Base-by-base conservation (phyloP, 2,113 vertebrate species). In the Atherinomorus stipes region DNA sequence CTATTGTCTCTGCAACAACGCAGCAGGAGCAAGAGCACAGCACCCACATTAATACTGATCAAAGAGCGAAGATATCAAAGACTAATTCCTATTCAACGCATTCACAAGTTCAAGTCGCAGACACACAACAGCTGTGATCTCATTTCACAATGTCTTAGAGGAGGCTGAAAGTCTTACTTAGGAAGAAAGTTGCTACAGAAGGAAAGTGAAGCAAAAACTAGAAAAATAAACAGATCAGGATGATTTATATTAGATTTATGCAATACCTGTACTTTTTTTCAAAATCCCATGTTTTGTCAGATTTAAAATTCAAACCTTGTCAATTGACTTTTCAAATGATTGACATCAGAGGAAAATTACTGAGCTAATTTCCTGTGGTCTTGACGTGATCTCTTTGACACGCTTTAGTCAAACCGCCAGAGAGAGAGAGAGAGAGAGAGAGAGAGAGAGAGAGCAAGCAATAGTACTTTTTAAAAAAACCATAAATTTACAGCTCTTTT, bases 31-130 rank as follows among this genome's bases (percentile, higher is more conserved):
- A 28, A 0, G 34, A 50, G 44, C 22, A 10, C 25, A 37, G 63
- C 56, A 49, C 10, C 31, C 0, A 15, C 38, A 63, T 73, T 73
- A 71, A 56, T 60, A 42, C 73, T 71, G 81, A 88, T 88, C 83
- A 86, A 80, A 89, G 78, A 79, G 26, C 0, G 26, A 65, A 49
- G 59, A 61, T 85, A 78, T 87, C 78, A 78, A 59, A 82, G 72
- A 59, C 42, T 66, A 49, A 64, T 70, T 83, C 64, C 72, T 71
- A n/a, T 50, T 76, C 51, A 69, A 66, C 57, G 59, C 13, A 13
- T 75, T 76, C 61, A 45, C 38, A 13, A n/a, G 42, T 53, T 61
- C 58, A 11, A 54, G 22, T 71, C 65, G 38, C 45, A 65, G 47
- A 71, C 72, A 47, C 42, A 71, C 54, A 76, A 49, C 74, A 87